A percentile compares a stretch with the other conserved stretches of the same genome.
Conservation (phyloP, 2,113 vertebrate genomes). For the Pygoscelis antarcticus region DNA sequence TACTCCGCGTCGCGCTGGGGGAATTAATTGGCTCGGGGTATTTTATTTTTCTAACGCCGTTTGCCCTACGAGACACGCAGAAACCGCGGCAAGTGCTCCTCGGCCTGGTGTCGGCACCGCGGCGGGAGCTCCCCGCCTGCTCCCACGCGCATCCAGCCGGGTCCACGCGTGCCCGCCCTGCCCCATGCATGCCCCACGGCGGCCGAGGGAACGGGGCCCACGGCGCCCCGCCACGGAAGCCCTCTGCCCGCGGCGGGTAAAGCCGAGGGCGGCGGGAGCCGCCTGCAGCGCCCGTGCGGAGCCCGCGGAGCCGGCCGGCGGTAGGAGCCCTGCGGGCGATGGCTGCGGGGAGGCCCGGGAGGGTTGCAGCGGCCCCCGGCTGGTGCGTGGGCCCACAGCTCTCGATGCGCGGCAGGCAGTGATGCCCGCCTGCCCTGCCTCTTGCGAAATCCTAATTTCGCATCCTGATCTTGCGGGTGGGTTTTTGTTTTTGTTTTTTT, state of each 20-base stretch:
- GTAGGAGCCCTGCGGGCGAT: too few relatives aligned
- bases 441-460: background rate
- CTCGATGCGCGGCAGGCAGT: background rate
- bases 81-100: background rate
- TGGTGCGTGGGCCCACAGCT: too few relatives aligned
- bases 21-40: background rate
- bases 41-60: background rate
- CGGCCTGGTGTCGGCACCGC: background rate
- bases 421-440: background rate
- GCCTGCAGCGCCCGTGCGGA: too few relatives aligned
- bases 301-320: too few relatives aligned
- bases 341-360: too few relatives aligned
- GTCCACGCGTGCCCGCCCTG: background rate
- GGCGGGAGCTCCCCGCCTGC: background rate
- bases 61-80: background rate
- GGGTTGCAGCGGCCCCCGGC: rapidly evolving
- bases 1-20: background rate
- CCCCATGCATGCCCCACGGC: background rate
- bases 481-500: background rate
- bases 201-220: background rate
- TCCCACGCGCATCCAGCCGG: background rate
- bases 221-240: rapidly evolving
- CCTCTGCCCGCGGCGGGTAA: too few relatives aligned
- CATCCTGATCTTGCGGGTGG: too few relatives aligned
- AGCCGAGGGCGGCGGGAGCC: too few relatives aligned